Evolutionary conservation across 2,113 vertebrate species (phyloP).

Genomic region (Podilymbus podiceps): DNA sequence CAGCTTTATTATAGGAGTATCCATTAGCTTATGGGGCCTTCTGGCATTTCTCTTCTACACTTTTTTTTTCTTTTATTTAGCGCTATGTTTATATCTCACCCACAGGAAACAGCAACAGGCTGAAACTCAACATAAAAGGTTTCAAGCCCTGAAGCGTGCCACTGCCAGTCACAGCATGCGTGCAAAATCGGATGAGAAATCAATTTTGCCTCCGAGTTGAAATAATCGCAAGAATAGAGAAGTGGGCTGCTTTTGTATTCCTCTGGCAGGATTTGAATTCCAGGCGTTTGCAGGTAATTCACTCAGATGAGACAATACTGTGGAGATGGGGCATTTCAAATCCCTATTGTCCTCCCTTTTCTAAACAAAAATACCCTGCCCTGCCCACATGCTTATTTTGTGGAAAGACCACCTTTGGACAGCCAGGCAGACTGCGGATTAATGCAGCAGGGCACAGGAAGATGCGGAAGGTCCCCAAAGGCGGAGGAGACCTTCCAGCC

Average conservation of each 20-base stretch:
- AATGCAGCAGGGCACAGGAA: rapidly evolving
- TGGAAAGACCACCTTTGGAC: neutral
- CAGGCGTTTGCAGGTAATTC: slow-evolving; percentile 7
- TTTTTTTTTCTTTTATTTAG: neutral
- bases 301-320: neutral
- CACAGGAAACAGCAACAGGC: slow-evolving; percentile 27
- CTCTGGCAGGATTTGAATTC: neutral
- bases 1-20: neutral
- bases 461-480: neutral
- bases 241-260: slow-evolving; percentile 14
- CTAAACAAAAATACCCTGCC: neutral
- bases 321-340: neutral
- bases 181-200: neutral
- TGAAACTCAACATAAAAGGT: slow-evolving; percentile 30
- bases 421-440: neutral
- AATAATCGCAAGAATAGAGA: neutral
- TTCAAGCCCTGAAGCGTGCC: slow-evolving; percentile 35
- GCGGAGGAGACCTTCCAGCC: neutral
- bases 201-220: slow-evolving; percentile 20
- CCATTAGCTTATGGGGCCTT: slow-evolving; percentile 35
- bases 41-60: slow-evolving; percentile 17
- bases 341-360: neutral
- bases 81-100: neutral
- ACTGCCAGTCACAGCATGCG: neutral
- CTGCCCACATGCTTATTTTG: neutral